A percentile compares a stretch with the other conserved stretches of the same genome.
Evolutionary conservation across 2,113 vertebrate species (phyloP).

Genomic region (Rutilus rutilus): DNA sequence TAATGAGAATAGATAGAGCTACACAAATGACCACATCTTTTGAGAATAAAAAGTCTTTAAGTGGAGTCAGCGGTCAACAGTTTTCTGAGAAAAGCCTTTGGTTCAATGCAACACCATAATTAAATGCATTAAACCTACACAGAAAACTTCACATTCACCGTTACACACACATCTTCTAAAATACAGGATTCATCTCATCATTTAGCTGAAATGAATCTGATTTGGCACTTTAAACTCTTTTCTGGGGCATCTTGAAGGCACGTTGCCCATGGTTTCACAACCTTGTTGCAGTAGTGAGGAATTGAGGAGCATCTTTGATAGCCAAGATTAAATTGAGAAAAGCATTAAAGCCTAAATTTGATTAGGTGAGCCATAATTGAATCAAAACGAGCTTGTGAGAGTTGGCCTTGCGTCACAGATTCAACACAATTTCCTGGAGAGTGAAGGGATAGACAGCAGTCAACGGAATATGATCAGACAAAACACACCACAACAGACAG

Average conservation of each 20-base stretch:
- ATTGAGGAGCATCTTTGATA: conserved; percentile 47
- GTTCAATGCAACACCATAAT: neutral
- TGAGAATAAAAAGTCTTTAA: neutral
- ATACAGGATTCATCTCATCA: neutral
- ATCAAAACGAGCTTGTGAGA: conserved; percentile 54
- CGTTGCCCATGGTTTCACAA: conserved; percentile 40
- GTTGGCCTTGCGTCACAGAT: conserved; percentile 55
- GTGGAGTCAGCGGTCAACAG: neutral
- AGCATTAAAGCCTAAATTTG: conserved; percentile 56
- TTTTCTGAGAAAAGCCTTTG: neutral
- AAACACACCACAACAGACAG: conserved; percentile 26
- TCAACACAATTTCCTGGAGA: conserved; percentile 60
- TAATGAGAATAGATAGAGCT: neutral
- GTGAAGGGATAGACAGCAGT: conserved; percentile 43
- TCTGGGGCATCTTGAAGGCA: conserved; percentile 18
- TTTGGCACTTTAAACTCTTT: conserved; percentile 21
- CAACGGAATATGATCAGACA: conserved; percentile 37
- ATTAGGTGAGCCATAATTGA: conserved; percentile 59
- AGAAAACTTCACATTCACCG: neutral
- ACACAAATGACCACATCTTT: neutral
- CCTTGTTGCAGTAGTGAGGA: conserved; percentile 23
- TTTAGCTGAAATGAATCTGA: conserved; percentile 11
- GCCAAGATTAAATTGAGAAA: conserved; percentile 61
- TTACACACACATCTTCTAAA: conserved; percentile 3
- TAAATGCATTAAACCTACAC: neutral